A percentile compares a stretch with the other conserved stretches of the same genome.
Evolutionary conservation across 2,797 vertebrate species (phyloP).

Genomic region (Typhlichthys eigenmanni): DNA sequence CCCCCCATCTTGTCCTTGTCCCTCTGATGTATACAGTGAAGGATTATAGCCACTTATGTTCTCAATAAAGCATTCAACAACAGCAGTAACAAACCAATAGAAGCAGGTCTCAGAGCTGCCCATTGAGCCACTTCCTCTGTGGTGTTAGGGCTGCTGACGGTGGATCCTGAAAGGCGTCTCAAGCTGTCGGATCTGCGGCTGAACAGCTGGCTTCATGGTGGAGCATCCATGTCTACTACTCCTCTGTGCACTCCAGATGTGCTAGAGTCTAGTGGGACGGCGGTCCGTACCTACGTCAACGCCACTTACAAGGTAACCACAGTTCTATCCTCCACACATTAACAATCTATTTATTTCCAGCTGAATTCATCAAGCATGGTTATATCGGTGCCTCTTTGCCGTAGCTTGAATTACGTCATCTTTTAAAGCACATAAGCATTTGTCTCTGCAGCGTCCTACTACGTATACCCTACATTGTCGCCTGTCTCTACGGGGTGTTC

Average conservation of each 20-base stretch:
- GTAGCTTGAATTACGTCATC: not conserved
- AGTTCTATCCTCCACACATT: not conserved
- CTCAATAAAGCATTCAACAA: not conserved
- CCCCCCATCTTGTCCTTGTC: not conserved
- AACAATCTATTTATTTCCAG: too few species aligned
- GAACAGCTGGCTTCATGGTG: conserved; percentile 90
- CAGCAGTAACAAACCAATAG: not conserved
- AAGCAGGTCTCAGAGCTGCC: not conserved
- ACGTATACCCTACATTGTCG: too few species aligned
- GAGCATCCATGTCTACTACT: conserved; percentile 86
- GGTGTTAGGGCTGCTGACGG: conserved; percentile 84
- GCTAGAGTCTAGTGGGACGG: conserved; percentile 87
- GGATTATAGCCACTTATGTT: too few species aligned
- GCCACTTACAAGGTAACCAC: conserved; percentile 87
- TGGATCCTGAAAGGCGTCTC: conserved; percentile 86
- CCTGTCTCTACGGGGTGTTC: too few species aligned
- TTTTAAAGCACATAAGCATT: not conserved
- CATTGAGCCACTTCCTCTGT: not conserved
- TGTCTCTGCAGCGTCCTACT: too few species aligned
- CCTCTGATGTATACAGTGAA: not conserved
- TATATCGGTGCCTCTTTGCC: not conserved
- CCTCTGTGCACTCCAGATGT: conserved; percentile 90
- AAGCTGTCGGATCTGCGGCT: conserved; percentile 86
- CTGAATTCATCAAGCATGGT: too few species aligned
- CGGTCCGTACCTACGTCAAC: conserved; percentile 89